These are phyloP conservation scores for Gymnogyps californianus DNA, from an alignment of 2,113 vertebrate species.

Conservation along the genomic window DNA sequence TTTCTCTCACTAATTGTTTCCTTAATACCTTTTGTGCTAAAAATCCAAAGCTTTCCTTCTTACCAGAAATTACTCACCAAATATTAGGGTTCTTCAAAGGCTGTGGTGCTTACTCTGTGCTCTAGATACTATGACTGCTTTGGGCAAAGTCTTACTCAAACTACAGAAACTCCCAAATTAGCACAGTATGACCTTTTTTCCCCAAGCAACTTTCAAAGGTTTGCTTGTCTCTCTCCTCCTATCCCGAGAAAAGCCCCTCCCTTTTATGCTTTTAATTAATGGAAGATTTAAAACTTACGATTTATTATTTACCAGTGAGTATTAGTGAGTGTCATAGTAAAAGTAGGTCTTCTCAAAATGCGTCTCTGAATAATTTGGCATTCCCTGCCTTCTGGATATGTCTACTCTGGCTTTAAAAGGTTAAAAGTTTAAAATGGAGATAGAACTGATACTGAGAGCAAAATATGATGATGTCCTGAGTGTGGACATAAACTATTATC, in stretches of 20 bases:
- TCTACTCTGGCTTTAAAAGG: not conserved
- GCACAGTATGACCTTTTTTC: not conserved
- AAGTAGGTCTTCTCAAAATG: not conserved
- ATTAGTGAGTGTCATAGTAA: not conserved
- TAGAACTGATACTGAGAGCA: not conserved
- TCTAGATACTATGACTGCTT: not conserved
- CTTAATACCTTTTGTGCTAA: not conserved
- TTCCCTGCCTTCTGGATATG: not conserved
- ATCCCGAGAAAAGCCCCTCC: not conserved
- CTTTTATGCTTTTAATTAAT: not conserved
- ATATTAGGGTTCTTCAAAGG: not conserved
- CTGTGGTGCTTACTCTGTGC: not conserved
- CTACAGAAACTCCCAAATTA: not conserved
- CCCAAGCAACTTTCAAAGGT: not conserved
- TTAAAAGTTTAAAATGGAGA: not conserved
- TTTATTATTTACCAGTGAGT: not conserved
- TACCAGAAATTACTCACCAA: not conserved
- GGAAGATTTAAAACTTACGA: not conserved
- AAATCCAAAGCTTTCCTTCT: not conserved
- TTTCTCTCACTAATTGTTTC: not conserved
- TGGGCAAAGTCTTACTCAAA: not conserved
- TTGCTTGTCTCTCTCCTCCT: not conserved
- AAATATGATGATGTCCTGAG: not conserved
- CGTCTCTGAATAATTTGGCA: not conserved
- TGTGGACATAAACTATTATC: not conserved